phyloP scores from a whole-genome alignment of 2,797 vertebrate genomes.

The Sebastes ruberrimus region DNA sequence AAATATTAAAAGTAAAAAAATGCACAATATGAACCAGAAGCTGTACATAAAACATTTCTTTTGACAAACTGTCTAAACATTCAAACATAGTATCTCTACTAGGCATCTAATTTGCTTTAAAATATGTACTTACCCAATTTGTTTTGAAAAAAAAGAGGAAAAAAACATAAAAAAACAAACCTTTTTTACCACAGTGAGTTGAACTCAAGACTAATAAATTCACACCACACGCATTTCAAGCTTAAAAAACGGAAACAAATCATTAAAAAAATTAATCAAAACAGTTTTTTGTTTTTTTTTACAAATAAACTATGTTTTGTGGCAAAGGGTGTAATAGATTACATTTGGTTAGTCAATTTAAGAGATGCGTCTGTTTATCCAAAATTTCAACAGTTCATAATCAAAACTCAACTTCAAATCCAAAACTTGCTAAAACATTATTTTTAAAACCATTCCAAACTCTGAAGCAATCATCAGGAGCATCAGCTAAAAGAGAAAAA shows the following conservation, averaged over 20 bases:
- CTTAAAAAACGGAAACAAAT: constrained; percentile 64
- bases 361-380: constrained; percentile 31
- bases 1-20: constrained; percentile 66
- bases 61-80: constrained; percentile 67
- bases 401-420: constrained; percentile 46
- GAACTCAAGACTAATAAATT: constrained; percentile 66
- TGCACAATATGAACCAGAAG: constrained; percentile 63
- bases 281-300: constrained; percentile 23
- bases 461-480: constrained; percentile 29
- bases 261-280: constrained; percentile 73
- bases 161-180: neutral
- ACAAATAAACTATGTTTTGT: constrained; percentile 59
- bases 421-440: constrained; percentile 61
- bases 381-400: constrained; percentile 32
- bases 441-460: constrained; percentile 50
- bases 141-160: constrained; percentile 8
- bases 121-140: constrained; percentile 54
- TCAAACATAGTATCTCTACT: constrained; percentile 61
- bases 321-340: constrained; percentile 42
- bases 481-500: constrained; percentile 34
- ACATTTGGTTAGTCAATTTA: constrained; percentile 69
- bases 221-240: constrained; percentile 66
- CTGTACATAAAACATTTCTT: constrained; percentile 70
- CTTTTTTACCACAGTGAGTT: constrained; percentile 57
- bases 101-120: constrained; percentile 56